A percentile compares a stretch with the other conserved stretches of the same genome.
These are phyloP conservation scores for Drosophila borborema DNA, from an alignment of 2,888 invertebrate species.

Conservation along the genomic window DNA sequence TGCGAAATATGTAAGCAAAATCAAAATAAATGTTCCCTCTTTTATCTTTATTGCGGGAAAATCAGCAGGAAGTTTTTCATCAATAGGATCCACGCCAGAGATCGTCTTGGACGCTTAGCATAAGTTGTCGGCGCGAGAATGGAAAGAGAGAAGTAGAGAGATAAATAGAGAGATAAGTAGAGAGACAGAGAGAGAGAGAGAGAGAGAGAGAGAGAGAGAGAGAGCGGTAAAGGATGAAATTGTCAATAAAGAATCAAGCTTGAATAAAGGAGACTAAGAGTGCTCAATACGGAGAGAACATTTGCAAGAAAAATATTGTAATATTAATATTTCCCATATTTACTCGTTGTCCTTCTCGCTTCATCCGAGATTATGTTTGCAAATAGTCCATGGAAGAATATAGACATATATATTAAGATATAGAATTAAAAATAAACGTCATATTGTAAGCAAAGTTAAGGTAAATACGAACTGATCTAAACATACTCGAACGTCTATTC, in stretches of 20 bases:
- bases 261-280: too few species aligned
- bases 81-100: slow-evolving; percentile 1
- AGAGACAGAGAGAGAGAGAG: too few species aligned
- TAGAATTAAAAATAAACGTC: background rate
- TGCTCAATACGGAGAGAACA: too few species aligned
- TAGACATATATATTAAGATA: background rate
- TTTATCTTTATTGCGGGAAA: background rate
- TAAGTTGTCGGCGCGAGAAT: background rate
- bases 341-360: too few species aligned
- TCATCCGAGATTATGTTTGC: too few species aligned
- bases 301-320: too few species aligned
- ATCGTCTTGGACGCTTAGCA: slow-evolving; percentile 2
- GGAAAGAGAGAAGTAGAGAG: too few species aligned
- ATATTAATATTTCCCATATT: too few species aligned
- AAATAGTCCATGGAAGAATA: background rate
- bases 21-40: background rate
- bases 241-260: too few species aligned
- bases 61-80: slow-evolving; percentile 4
- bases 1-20: slow-evolving; percentile 1
- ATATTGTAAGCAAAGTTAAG: background rate
- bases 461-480: background rate
- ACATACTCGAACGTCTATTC: background rate
- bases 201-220: too few species aligned
- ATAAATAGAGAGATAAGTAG: too few species aligned
- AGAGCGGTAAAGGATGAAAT: too few species aligned